Evolutionary conservation across 2,113 vertebrate genomes (phyloP).

Genomic region (Chaetura pelagica): DNA sequence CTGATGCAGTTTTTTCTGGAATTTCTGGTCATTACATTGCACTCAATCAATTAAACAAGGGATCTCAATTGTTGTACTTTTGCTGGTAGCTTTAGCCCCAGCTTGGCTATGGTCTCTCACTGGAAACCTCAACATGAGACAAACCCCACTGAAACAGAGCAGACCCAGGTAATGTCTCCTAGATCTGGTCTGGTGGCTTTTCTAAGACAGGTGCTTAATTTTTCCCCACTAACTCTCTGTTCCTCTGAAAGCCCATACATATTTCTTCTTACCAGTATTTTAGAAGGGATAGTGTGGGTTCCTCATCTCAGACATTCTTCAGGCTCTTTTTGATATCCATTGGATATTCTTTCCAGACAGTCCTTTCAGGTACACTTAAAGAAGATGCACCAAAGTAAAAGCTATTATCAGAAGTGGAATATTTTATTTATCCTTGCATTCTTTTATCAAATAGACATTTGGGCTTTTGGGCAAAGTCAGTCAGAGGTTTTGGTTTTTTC

Average conservation of each 20-base stretch:
- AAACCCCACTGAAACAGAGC: too few relatives aligned
- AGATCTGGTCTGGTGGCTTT: too few relatives aligned
- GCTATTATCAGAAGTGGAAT: neutral
- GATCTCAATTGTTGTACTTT: too few relatives aligned
- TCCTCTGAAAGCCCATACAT: neutral
- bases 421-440: neutral
- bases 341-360: neutral
- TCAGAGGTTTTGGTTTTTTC: neutral
- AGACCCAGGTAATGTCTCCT: too few relatives aligned
- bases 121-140: too few relatives aligned
- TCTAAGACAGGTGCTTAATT: neutral
- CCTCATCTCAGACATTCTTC: neutral
- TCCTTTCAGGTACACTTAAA: neutral
- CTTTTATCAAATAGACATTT: neutral
- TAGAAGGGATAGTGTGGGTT: neutral
- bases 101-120: too few relatives aligned
- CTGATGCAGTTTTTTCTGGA: too few relatives aligned
- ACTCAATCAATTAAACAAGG: too few relatives aligned
- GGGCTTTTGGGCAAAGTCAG: neutral
- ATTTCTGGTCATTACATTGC: too few relatives aligned
- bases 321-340: neutral
- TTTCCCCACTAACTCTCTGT: neutral
- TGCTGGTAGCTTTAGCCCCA: too few relatives aligned
- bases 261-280: neutral
- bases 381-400: neutral